These are phyloP conservation scores for Papilio xuthus DNA, from an alignment of 1,140 invertebrate genomes.

Conservation along the genomic window DNA sequence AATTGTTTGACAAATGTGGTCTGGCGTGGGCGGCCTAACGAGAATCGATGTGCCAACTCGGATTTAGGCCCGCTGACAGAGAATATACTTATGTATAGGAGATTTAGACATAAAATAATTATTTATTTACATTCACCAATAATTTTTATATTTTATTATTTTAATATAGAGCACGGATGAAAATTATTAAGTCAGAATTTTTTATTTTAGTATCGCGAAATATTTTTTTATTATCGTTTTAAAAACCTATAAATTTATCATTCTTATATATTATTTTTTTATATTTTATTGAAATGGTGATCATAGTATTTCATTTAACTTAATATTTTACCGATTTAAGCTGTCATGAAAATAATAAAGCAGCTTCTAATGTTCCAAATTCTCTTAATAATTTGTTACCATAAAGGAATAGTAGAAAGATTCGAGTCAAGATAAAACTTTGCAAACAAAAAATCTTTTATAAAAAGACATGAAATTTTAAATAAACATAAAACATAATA, in stretches of 20 bases:
- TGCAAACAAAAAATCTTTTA: not conserved
- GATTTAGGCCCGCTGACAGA: constrained; percentile 31
- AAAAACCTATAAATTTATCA: not conserved
- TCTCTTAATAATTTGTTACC: not conserved
- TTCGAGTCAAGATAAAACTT: not conserved
- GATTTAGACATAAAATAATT: constrained; percentile 34
- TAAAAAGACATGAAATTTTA: not conserved
- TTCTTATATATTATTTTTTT: too few species aligned
- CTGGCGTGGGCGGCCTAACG: constrained; percentile 57
- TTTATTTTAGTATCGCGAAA: not conserved
- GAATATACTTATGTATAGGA: constrained; percentile 34
- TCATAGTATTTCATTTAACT: too few species aligned
- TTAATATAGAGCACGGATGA: not conserved
- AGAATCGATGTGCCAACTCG: constrained; percentile 53
- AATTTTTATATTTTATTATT: constrained; percentile 13
- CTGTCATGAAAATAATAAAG: not conserved
- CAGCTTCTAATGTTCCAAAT: not conserved
- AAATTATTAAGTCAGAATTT: too few species aligned
- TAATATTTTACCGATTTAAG: not conserved
- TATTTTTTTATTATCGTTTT: not conserved
- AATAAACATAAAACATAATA: constrained; percentile 28
- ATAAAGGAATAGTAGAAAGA: not conserved
- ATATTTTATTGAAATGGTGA: too few species aligned
- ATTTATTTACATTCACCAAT: not conserved
- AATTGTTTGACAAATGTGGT: constrained; percentile 43